Base-by-base conservation (phyloP, 1,140 invertebrate genomes). In the Orchesella cincta region DNA sequence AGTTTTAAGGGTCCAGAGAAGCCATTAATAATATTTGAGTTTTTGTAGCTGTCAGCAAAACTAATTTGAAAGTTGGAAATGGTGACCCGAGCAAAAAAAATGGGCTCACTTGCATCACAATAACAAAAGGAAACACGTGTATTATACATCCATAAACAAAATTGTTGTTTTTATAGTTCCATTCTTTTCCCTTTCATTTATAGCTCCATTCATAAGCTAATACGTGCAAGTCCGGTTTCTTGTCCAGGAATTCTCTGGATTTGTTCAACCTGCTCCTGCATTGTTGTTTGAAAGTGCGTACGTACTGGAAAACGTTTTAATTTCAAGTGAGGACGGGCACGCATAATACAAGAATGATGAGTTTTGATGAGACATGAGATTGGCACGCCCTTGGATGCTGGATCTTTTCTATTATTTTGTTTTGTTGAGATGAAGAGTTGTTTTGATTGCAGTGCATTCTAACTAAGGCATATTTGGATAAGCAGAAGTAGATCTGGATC, bases 41-140 rank as follows among this genome's bases (percentile, higher is more conserved):
- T n/a, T n/a, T 46, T 57, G 3, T 57, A 57, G 8, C 52, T 57
- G 52, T 57, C 52, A 57, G 52, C 52, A 57, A 57, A n/a, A 57
- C 14, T 57, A 57, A 57, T 57, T 57, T 57, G 39, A 46, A 46
- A 46, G 18, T 46, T 5, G 39, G 39, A 46, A 46, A 46, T 8
- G 39, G 5, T 46, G 39, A 18, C 39, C 18, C 5, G 39, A 46
- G 18, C 39, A 46, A 46, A 46, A n/a, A n/a, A n/a, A n/a, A n/a
- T n/a, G n/a, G n/a, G n/a, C n/a, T n/a, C n/a, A 46, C 39, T 46
- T 46, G 39, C 39, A 46, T 46, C 5, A 46, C 39, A 46, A 5
- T 5, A 5, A 18, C 18, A 46, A 8, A 46, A 46, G 18, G 18
- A 46, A 46, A n/a, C n/a, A n/a, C n/a, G n/a, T n/a, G n/a, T n/a